Conservation (phyloP, 2,113 vertebrate species). For the Platycercus adscitus region DNA sequence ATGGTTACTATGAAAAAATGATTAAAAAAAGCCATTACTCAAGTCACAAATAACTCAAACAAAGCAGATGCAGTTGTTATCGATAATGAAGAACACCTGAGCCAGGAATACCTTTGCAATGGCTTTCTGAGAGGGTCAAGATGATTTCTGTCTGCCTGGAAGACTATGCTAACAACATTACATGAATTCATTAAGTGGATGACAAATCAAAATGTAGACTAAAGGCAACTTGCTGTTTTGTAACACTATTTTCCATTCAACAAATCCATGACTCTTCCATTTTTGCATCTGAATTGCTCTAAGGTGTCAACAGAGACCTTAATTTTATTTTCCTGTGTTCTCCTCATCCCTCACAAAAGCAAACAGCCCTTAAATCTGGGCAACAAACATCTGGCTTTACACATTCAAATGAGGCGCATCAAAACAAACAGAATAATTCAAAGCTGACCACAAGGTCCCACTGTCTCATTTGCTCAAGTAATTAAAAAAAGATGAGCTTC, state of each 20-base stretch:
- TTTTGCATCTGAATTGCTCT: slow-evolving; percentile 1
- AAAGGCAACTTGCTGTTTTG: background rate
- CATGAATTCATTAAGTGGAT: background rate
- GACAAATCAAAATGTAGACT: slow-evolving; percentile 3
- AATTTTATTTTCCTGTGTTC: slow-evolving; percentile 15
- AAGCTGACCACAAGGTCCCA: slow-evolving; percentile 56
- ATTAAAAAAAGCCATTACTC: background rate
- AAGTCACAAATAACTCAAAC: background rate
- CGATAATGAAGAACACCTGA: background rate
- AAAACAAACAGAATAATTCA: slow-evolving; percentile 79
- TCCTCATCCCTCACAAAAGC: slow-evolving; percentile 1
- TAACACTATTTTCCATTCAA: background rate
- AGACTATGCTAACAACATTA: background rate
- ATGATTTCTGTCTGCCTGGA: background rate
- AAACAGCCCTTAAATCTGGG: slow-evolving; percentile 12
- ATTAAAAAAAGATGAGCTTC: slow-evolving; percentile 81
- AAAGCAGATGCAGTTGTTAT: background rate
- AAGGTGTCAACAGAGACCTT: slow-evolving; percentile 12
- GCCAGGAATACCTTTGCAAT: background rate
- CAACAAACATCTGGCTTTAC: slow-evolving; percentile 71
- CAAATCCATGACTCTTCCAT: background rate
- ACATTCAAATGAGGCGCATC: slow-evolving; percentile 74
- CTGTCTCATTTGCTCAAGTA: slow-evolving; percentile 69
- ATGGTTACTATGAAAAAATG: background rate
- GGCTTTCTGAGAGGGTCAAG: background rate